Evolutionary conservation across 2,113 vertebrate species (phyloP).

Genomic region (Poicephalus gulielmi): DNA sequence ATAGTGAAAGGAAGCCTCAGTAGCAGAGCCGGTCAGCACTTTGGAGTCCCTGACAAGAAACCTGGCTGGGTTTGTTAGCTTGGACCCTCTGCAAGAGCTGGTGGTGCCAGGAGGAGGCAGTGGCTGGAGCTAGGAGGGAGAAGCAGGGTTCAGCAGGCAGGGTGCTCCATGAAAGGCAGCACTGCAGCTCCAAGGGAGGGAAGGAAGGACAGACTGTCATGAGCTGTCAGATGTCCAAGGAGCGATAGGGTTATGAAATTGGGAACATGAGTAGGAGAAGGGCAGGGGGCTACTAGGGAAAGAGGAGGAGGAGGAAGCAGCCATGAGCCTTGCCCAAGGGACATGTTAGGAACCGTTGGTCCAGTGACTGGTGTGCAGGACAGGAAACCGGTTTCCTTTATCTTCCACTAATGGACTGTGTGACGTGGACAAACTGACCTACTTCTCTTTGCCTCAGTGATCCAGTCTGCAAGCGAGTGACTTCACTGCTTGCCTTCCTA

Average conservation of each 20-base stretch:
- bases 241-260: background rate
- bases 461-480: background rate
- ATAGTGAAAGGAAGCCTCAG: background rate
- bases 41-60: background rate
- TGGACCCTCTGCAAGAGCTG: background rate
- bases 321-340: background rate
- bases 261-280: background rate
- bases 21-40: background rate
- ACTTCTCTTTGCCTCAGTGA: conserved; percentile 28
- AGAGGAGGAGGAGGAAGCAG: conserved; percentile 28
- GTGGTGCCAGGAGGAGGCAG: background rate
- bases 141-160: background rate
- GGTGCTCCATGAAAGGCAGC: background rate
- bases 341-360: background rate
- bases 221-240: background rate
- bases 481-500: background rate
- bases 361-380: background rate
- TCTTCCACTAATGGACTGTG: background rate
- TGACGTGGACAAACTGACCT: conserved; percentile 34
- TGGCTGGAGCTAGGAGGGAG: background rate
- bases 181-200: background rate
- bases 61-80: background rate
- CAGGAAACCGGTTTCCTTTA: conserved; percentile 17
- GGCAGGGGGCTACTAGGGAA: background rate
- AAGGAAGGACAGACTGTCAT: background rate